Base-by-base conservation (phyloP, 2,797 vertebrate genomes). In the Nannoperca obscura region DNA sequence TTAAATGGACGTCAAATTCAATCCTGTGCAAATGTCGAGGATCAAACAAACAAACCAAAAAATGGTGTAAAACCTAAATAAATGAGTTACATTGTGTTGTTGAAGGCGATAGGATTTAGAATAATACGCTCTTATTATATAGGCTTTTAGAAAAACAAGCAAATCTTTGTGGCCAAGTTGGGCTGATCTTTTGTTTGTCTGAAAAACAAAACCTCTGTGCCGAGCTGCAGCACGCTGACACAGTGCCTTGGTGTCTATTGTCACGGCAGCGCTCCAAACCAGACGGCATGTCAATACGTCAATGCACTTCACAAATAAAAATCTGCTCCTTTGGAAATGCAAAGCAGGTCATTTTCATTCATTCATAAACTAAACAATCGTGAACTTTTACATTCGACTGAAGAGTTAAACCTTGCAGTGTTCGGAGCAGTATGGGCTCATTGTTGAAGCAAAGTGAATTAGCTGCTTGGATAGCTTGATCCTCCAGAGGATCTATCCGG, bases 131-230 rank as follows among this genome's bases (percentile, higher is more conserved):
- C 24, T 27, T 27, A 27, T 27, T 27, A 27, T 27, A 27, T 27
- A 27, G 24, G 52, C 42, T 76, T 36, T 40, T 42, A 61, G 53
- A 46, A 71, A 75, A 78, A 85, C 84, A 90, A 78, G 70, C 42
- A 52, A 44, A 77, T 84, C 85, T 77, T 78, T 89, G 86, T 88
- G 64, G 52, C 53, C 60, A 61, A 84, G 74, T 65, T 40, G 49
- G 86, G 76, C 62, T 76, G 75, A 78, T 74, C 78, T 83, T 82
- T 92, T 93, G 88, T 93, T 88, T 78, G 78, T 80, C 69, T 80
- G 80, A 69, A 80, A 90, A 84, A 86, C 60, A 86, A 92, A 91
- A 82, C 78, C 76, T 83, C 61, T 78, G 76, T 71, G 80, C 76
- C 17, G 83, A 66, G 79, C 75, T 46, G 78, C 78, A 72, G 60